Conservation (phyloP, 2,113 vertebrate genomes). For the Limanda limanda region DNA sequence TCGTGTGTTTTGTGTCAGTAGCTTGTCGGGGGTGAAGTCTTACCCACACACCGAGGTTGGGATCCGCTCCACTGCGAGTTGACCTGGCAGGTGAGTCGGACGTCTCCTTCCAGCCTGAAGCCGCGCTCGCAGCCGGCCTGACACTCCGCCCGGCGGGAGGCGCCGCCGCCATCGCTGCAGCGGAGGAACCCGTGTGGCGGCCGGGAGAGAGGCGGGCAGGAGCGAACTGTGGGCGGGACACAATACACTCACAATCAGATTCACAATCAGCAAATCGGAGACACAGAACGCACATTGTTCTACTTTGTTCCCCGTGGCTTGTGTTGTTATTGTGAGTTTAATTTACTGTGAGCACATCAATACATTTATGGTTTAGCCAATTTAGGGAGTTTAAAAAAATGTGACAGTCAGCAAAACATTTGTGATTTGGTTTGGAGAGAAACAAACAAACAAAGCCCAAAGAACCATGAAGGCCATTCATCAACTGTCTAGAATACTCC, state of each 20-base stretch:
- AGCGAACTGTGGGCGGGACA: constrained; percentile 81
- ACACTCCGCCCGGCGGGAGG: constrained; percentile 86
- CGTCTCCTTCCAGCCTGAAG: constrained; percentile 88
- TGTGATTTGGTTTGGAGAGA: too few species aligned
- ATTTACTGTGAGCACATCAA: too few species aligned
- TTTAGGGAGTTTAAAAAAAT: too few species aligned
- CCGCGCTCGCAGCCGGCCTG: constrained; percentile 88
- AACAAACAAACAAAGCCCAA: too few species aligned
- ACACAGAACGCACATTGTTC: not conserved
- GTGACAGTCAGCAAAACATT: too few species aligned
- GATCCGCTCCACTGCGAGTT: constrained; percentile 91
- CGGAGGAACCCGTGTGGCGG: constrained; percentile 87
- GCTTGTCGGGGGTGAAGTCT: constrained; percentile 63
- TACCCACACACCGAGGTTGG: constrained; percentile 94
- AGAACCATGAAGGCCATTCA: too few species aligned
- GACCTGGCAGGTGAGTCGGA: constrained; percentile 88
- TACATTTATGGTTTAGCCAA: too few species aligned
- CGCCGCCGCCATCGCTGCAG: constrained; percentile 83
- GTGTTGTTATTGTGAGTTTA: too few species aligned
- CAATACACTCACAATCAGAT: not conserved
- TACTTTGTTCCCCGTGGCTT: not conserved
- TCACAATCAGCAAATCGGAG: not conserved
- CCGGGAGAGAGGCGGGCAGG: constrained; percentile 85
- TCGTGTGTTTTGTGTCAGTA: not conserved
- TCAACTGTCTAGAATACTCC: not conserved